These are phyloP conservation scores for Cinclus mexicanus DNA, from an alignment of 2,113 vertebrate species.

Conservation along the genomic window DNA sequence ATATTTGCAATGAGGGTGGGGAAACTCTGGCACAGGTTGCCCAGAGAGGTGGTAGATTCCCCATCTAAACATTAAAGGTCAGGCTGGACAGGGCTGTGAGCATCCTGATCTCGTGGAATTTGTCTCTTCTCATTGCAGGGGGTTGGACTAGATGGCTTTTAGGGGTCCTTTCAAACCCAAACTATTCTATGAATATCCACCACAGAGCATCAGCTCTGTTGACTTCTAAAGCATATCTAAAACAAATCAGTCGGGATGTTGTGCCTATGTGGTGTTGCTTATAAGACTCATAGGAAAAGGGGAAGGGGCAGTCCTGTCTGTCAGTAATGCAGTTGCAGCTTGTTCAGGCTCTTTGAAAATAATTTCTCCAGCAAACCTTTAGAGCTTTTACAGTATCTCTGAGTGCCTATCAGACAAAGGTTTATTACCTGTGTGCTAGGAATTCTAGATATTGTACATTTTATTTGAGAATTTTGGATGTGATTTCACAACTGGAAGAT, in stretches of 20 bases:
- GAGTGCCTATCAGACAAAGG: not conserved
- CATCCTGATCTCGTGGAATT: rapidly evolving
- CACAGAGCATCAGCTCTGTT: not conserved
- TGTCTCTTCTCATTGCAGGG: not conserved
- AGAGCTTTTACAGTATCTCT: not conserved
- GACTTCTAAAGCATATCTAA: not conserved
- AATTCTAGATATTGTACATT: not conserved
- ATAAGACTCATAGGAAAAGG: not conserved
- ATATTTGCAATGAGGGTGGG: not conserved
- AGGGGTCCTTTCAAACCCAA: not conserved
- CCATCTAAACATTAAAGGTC: not conserved
- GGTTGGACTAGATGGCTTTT: not conserved
- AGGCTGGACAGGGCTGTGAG: not conserved
- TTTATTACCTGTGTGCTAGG: not conserved
- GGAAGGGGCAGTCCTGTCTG: not conserved
- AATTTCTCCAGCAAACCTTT: not conserved
- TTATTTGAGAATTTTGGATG: not conserved
- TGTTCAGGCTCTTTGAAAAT: not conserved
- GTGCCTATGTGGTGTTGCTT: not conserved
- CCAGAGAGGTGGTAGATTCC: not conserved
- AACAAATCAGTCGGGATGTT: not conserved
- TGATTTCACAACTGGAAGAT: not conserved
- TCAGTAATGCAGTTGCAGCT: not conserved
- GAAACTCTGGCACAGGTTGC: not conserved
- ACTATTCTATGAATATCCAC: not conserved